A percentile compares a stretch with the other conserved stretches of the same genome.
These are phyloP conservation scores for Antigone vipio DNA, from an alignment of 2,113 vertebrate genomes.

Conservation along the genomic window DNA sequence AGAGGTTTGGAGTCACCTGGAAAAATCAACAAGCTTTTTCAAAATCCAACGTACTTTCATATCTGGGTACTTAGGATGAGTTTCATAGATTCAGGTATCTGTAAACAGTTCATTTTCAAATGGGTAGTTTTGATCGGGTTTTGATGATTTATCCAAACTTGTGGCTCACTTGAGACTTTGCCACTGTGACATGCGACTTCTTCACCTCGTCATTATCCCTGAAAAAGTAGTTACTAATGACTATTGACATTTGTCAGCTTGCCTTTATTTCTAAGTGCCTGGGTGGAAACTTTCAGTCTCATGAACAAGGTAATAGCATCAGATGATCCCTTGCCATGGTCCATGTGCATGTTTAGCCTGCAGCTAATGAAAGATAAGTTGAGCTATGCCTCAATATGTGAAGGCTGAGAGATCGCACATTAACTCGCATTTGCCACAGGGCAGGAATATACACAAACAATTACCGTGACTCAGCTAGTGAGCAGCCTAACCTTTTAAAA, in stretches of 20 bases:
- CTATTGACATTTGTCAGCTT: neutral
- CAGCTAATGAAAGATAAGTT: neutral
- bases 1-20: neutral
- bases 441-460: neutral
- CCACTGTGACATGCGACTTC: neutral
- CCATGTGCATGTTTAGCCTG: neutral
- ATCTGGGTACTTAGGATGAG: neutral
- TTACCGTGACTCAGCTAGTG: neutral
- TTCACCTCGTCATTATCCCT: neutral
- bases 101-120: neutral
- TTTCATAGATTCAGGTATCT: neutral
- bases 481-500: neutral
- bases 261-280: neutral
- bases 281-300: neutral
- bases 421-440: neutral
- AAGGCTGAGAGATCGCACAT: neutral
- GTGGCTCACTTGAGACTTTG: neutral
- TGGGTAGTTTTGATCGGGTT: neutral
- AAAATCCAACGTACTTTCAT: neutral
- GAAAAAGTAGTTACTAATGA: neutral
- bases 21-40: neutral
- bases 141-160: neutral
- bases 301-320: neutral
- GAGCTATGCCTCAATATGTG: neutral
- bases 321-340: neutral